A percentile compares a stretch with the other conserved stretches of the same genome.
phyloP scores from a whole-genome alignment of 2,888 invertebrate species.

The Leptopterna dolabrata region DNA sequence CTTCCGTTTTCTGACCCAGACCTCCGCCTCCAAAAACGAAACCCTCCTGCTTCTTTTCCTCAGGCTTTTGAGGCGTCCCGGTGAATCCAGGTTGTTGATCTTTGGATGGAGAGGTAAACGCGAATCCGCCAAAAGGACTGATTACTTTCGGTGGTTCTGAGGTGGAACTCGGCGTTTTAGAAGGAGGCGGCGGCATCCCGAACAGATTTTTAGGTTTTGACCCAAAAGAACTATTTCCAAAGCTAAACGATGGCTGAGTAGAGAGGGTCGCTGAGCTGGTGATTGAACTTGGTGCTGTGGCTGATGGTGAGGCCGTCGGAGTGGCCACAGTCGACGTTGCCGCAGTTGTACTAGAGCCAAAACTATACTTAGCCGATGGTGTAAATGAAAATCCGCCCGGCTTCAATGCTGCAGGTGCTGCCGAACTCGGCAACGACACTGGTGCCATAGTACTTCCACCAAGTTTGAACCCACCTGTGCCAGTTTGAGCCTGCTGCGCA shows the following conservation, averaged over 20 bases:
- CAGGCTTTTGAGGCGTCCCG: background rate
- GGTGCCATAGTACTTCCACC: background rate
- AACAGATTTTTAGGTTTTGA: constrained; percentile 2
- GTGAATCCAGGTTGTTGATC: background rate
- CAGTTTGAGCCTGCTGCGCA: background rate
- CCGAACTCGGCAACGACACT: background rate
- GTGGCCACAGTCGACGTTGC: background rate
- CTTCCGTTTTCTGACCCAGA: background rate
- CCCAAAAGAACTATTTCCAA: background rate
- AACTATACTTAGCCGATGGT: background rate
- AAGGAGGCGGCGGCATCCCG: constrained; percentile 26
- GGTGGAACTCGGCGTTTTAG: background rate
- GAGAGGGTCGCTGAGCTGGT: background rate
- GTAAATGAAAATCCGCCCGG: constrained; percentile 38
- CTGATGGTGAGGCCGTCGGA: background rate
- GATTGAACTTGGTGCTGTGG: background rate
- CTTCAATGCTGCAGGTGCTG: background rate
- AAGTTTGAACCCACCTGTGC: background rate
- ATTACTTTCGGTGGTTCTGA: constrained; percentile 14
- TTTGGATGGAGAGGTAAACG: background rate
- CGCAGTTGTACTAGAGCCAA: background rate
- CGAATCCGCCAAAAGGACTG: constrained; percentile 13
- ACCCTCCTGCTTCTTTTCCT: background rate
- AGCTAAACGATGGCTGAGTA: background rate
- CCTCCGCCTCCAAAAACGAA: background rate